A percentile compares a stretch with the other conserved stretches of the same genome.
phyloP scores from a whole-genome alignment of 2,888 invertebrate species.

The Cryptocheilus praepositus region DNA sequence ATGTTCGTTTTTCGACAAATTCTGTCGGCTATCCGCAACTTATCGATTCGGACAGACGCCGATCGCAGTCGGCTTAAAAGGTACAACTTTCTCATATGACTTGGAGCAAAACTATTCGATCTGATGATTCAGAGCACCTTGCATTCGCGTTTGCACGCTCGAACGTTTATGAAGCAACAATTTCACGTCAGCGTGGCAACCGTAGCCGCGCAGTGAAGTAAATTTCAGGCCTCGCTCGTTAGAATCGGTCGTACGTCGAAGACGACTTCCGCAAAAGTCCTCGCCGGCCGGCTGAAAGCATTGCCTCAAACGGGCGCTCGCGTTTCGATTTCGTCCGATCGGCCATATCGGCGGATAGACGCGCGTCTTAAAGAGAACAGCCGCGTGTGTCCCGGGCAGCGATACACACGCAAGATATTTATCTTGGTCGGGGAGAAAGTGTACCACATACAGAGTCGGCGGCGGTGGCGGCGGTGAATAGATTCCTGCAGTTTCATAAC shows the following conservation, averaged over 20 bases:
- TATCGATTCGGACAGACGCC: no score
- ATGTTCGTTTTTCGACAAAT: no score
- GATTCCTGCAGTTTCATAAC: conserved; percentile 72
- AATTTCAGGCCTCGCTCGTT: conserved; percentile 20
- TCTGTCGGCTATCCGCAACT: no score
- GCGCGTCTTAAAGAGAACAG: conserved; percentile 43
- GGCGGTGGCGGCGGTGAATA: conserved; percentile 52
- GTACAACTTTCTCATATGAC: no score
- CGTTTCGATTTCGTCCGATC: conserved; percentile 5
- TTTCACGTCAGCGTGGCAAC: no score
- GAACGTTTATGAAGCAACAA: no score
- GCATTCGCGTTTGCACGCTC: no score
- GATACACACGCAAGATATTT: conserved; percentile 58
- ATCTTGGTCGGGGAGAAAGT: conserved; percentile 65
- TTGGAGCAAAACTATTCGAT: no score
- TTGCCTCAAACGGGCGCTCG: background rate
- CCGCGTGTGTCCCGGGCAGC: conserved; percentile 14
- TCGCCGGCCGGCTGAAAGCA: background rate
- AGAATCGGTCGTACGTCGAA: conserved; percentile 25
- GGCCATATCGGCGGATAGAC: conserved; percentile 38
- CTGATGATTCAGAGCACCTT: no score
- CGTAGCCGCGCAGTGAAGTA: background rate
- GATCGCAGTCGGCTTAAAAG: no score
- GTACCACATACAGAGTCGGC: conserved; percentile 52
- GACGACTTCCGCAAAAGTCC: conserved; percentile 27